Base-by-base conservation (phyloP, 2,113 vertebrate species). In the Camelus bactrianus region DNA sequence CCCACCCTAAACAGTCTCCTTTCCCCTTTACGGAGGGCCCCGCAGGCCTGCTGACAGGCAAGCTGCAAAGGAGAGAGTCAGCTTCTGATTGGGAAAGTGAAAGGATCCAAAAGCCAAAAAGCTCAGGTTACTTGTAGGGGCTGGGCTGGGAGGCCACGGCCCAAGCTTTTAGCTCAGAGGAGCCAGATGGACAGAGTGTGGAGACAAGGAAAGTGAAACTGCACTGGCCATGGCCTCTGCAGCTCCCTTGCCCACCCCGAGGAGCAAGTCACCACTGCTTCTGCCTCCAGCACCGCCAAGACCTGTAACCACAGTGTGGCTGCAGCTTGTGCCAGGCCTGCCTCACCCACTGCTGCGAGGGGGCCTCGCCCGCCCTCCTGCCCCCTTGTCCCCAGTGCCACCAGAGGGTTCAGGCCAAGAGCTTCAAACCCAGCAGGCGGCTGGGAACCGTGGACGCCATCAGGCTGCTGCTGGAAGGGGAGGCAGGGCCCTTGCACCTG, bases 31-130 rank as follows among this genome's bases (percentile, higher is more conserved):
- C 30, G 8, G 70, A 88, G 81, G 28, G 11, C 38, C 50, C 75
- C 3, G 0, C 80, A 73, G 80, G 24, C 52, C 54, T 64, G 52
- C 46, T 13, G 26, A 65, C 5, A 2, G 54, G 52, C 80, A 94
- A 86, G 38, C 26, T 19, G 12, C 79, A 58, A 35, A 22, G 56
- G 5, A 85, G 64, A 72, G 70, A 35, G 69, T 14, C 65, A 42
- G 65, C 52, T 54, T 87, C 65, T 20, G 50, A 77, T 11, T 26
- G 4, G 3, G 19, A 93, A 82, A 73, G 54, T 32, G 65, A 91
- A 91, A 93, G 73, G 62, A 91, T 24, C 16, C 62, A 24, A 54
- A 54, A 80, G 42, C 48, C 50, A 62, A 35, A 94, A 84, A 19
- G 46, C 73, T 95, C 77, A 3, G 16, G 26, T 67, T 48, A 73